These are phyloP conservation scores for Bombus terrestris DNA, from an alignment of 1,140 invertebrate genomes.

Conservation along the genomic window DNA sequence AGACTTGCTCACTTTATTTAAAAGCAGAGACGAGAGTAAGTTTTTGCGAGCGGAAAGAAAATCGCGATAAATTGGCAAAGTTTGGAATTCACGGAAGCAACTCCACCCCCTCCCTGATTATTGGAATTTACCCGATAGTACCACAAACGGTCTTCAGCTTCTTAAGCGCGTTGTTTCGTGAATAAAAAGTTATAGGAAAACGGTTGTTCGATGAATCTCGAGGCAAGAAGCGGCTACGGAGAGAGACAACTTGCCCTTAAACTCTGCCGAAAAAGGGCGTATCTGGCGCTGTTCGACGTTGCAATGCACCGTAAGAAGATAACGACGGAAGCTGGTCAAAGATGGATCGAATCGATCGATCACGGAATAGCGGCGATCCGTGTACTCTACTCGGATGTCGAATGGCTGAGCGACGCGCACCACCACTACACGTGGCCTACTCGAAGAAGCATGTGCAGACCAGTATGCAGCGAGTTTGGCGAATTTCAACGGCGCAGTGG, in stretches of 20 bases:
- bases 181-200: background rate
- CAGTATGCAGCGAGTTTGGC: conserved; percentile 18
- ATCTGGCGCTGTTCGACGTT: background rate
- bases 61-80: background rate
- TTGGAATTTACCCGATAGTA: background rate
- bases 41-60: background rate
- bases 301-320: background rate
- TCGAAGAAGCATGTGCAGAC: conserved; percentile 37
- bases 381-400: too few relatives aligned
- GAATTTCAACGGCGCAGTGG: conserved; percentile 32
- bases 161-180: background rate
- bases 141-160: background rate
- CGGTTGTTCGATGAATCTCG: background rate
- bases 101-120: background rate
- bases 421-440: conserved; percentile 41
- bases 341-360: background rate
- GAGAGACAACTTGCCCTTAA: background rate
- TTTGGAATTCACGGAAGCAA: background rate
- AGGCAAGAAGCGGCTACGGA: background rate
- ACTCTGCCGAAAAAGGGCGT: background rate
- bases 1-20: background rate
- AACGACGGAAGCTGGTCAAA: too few relatives aligned
- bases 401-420: background rate
- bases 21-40: background rate
- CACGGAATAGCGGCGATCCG: background rate